Evolutionary conservation across 1,140 invertebrate genomes (phyloP).

Genomic region (Colletes latitarsis): DNA sequence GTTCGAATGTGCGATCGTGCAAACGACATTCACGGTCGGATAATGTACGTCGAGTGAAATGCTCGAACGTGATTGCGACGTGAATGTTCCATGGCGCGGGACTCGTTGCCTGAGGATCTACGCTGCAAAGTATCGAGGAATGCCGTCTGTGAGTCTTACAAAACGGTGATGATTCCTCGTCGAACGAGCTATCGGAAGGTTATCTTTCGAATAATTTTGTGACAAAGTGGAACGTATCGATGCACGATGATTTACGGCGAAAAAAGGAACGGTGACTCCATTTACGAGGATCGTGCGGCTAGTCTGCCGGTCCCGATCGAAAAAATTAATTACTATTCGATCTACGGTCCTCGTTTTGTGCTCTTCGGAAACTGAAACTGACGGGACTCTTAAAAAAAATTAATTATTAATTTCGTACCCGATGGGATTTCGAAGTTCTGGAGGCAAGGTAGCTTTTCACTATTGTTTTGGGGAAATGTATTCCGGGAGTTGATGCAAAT

Average conservation of each 20-base stretch:
- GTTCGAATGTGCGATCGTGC: conserved; percentile 24
- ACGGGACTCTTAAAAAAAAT: too few relatives aligned
- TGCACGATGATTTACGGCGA: not conserved
- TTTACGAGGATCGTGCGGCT: not conserved
- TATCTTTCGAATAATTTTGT: too few relatives aligned
- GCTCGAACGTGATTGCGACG: conserved; percentile 41
- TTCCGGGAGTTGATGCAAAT: too few relatives aligned
- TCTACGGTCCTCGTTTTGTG: too few relatives aligned
- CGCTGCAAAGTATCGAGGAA: conserved; percentile 25
- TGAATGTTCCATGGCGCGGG: conserved; percentile 53
- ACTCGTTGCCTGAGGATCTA: conserved; percentile 44
- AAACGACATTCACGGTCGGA: conserved; percentile 42
- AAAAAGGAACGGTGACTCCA: not conserved
- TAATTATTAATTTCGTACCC: too few relatives aligned
- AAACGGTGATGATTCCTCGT: conserved; percentile 13
- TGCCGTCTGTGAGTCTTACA: conserved; percentile 36
- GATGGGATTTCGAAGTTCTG: too few relatives aligned
- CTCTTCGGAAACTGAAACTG: too few relatives aligned
- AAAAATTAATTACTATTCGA: not conserved
- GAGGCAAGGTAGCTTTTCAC: too few relatives aligned
- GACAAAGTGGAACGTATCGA: not conserved
- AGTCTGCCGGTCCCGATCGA: not conserved
- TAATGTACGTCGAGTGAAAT: conserved; percentile 51
- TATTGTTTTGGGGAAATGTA: too few relatives aligned
- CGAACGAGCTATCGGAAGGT: not conserved